Percentiles rank a stretch among this genome's conserved stretches.
Conservation (phyloP, 2,113 vertebrate genomes). For the Rissa tridactyla region DNA sequence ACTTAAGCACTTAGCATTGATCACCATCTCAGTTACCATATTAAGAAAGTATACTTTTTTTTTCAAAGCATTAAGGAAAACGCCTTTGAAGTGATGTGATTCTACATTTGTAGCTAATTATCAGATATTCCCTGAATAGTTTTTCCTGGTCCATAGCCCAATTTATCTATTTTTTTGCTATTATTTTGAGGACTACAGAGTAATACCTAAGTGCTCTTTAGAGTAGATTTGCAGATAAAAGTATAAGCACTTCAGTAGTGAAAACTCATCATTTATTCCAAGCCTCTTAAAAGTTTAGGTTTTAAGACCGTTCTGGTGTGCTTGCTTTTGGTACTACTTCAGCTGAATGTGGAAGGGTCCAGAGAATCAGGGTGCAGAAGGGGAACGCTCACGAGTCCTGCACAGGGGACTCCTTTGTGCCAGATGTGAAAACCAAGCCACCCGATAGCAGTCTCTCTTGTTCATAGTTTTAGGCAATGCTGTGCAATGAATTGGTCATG, state of each 20-base stretch:
- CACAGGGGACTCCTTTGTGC: background rate
- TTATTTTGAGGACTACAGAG: background rate
- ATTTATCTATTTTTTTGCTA: background rate
- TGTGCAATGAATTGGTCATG: background rate
- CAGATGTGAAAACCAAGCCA: background rate
- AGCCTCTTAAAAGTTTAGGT: background rate
- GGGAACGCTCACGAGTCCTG: accelerated
- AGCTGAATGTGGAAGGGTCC: background rate
- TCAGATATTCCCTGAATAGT: background rate
- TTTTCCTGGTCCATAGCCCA: background rate
- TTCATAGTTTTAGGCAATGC: background rate
- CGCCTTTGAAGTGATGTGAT: background rate
- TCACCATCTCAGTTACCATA: background rate
- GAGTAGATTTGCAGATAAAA: background rate
- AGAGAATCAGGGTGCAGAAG: background rate
- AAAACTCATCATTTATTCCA: background rate
- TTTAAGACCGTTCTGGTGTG: background rate
- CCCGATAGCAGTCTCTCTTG: background rate
- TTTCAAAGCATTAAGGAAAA: background rate
- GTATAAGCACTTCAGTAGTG: background rate
- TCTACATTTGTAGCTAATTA: background rate
- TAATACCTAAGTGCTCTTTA: background rate
- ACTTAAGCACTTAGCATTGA: background rate
- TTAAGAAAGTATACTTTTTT: background rate
- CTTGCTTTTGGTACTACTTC: background rate